phyloP scores from a whole-genome alignment of 2,797 vertebrate species.

The Thripadectes ignobilis region DNA sequence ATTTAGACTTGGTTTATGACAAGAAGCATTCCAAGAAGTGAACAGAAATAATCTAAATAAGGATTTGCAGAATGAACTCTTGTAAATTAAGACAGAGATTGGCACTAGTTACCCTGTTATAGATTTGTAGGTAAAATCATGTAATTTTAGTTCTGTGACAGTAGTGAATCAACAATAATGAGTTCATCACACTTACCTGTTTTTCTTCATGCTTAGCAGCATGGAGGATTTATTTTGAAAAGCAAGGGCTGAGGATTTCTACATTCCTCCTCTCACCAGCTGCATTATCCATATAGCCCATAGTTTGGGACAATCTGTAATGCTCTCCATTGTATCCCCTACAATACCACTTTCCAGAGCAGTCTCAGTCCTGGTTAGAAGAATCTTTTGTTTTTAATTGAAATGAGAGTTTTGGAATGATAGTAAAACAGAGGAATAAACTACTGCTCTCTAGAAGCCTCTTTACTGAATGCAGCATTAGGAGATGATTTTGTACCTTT shows the following conservation, averaged over 20 bases:
- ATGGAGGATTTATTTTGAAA: neutral
- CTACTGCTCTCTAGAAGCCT: neutral
- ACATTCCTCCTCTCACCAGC: neutral
- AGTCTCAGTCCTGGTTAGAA: neutral
- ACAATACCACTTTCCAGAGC: slow-evolving; percentile 21
- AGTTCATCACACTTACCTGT: neutral
- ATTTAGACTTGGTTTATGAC: neutral
- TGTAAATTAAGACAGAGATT: neutral
- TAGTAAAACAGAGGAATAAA: slow-evolving; percentile 17
- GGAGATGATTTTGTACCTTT: neutral
- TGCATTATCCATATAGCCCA: neutral
- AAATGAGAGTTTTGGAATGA: slow-evolving; percentile 16
- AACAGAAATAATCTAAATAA: neutral
- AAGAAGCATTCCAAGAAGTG: neutral
- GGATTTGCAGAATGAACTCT: neutral
- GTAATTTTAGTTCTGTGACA: neutral
- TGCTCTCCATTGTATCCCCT: neutral
- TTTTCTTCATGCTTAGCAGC: neutral
- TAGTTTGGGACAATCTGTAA: neutral
- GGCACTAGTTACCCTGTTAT: neutral
- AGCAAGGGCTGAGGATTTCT: neutral
- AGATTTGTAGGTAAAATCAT: neutral
- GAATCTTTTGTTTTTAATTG: slow-evolving; percentile 24
- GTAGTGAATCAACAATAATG: neutral
- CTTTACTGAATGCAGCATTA: neutral